Base-by-base conservation (phyloP, 2,888 invertebrate genomes). In the Drosophila mimetica region DNA sequence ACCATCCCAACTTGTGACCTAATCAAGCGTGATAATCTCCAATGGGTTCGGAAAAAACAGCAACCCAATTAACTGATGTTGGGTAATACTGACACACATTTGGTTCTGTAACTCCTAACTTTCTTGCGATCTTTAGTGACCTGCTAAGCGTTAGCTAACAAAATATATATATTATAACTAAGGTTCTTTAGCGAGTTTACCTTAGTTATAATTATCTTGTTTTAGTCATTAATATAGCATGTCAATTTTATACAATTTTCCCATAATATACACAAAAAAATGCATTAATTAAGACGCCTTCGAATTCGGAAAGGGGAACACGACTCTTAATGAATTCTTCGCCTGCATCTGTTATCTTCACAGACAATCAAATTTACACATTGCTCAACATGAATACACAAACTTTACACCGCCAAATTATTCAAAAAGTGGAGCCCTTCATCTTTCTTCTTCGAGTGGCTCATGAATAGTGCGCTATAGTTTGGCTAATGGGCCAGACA, bases 401-500 rank as follows among this genome's bases (percentile, higher is more conserved):
- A 34, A 60, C 20, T 59, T 34, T 28, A 34, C 14, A 28, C 42
- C 42, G 16, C 25, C 13, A 20, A 60, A 60, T 44, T 42, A 44
- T 59, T 60, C 61, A 30, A 60, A 46, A 22, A 30, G 44, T 28
- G 16, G 50, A 36, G 51, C 42, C 66, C 63, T 65, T 65, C 42
- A 50, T 50, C 65, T 37, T 20, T n/a, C 37, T 20, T n/a, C 28
- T 48, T 28, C 28, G 48, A 48, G 28, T 18, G 18, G 16, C 52
- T 59, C 32, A 34, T 34, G 51, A 48, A 50, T 36, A n/a, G 50
- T 50, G 46, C 34, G 48, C 42, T 46, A 37, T 28, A 34, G 13
- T 44, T 30, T 28, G 46, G 58, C 57, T 67, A 67, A 70, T 70
- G 67, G 44, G 59, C 42, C 71, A 70, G 71, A 50, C 63, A 60